phyloP scores from a whole-genome alignment of 1,140 invertebrate genomes.

The Scylla paramamosain region DNA sequence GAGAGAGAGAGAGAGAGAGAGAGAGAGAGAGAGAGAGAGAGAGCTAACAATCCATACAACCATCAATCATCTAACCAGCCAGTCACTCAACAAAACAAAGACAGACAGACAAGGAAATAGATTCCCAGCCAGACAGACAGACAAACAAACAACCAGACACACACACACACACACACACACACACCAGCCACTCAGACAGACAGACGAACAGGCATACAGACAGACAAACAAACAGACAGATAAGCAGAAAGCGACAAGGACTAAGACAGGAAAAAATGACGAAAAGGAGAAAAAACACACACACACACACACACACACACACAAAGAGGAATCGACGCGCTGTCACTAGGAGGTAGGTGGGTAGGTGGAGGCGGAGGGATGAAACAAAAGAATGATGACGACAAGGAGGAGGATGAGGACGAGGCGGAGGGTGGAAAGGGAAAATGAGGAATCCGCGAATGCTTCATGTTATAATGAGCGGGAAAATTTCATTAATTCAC shows the following conservation, averaged over 20 bases:
- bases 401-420: neutral
- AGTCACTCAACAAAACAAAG: neutral
- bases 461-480: neutral
- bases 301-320: neutral
- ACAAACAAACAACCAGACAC: neutral
- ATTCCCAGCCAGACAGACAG: neutral
- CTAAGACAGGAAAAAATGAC: no score
- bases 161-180: neutral
- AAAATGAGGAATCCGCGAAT: neutral
- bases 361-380: neutral
- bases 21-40: no score
- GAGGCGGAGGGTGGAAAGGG: neutral
- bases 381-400: neutral
- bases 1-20: no score
- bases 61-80: no score
- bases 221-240: neutral
- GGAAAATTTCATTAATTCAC: neutral
- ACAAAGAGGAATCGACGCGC: no score
- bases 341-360: neutral
- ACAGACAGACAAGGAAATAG: neutral
- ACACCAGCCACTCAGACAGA: no score
- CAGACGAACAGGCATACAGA: neutral
- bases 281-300: neutral
- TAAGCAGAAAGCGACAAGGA: no score
- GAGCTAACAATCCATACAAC: no score